phyloP scores from a whole-genome alignment of 2,113 vertebrate species.

The Anarrhichthys ocellatus region DNA sequence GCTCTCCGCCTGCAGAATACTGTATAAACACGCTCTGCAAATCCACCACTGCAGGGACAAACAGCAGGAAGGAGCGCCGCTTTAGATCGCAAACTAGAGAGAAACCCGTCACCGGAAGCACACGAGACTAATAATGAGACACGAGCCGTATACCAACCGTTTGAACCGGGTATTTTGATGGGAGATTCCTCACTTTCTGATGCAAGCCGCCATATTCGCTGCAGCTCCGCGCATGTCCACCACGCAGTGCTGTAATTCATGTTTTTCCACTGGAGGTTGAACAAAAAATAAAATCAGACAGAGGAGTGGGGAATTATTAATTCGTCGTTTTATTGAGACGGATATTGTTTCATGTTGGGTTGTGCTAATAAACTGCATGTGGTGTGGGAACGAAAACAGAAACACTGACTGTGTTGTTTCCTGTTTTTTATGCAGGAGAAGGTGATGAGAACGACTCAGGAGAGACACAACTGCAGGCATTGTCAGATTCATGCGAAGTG shows the following conservation, averaged over 20 bases:
- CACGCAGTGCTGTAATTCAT: conserved; percentile 68
- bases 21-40: conserved; percentile 55
- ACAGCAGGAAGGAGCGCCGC: background rate
- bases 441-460: background rate
- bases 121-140: conserved; percentile 34
- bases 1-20: conserved; percentile 39
- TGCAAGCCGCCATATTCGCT: conserved; percentile 84
- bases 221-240: conserved; percentile 84
- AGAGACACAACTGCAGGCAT: background rate
- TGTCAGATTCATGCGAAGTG: background rate
- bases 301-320: conserved; percentile 28
- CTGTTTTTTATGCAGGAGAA: background rate
- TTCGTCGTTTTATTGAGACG: conserved; percentile 13
- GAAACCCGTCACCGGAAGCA: conserved; percentile 1
- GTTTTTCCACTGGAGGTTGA: conserved; percentile 57
- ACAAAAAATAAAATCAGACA: background rate
- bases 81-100: conserved; percentile 6
- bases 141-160: conserved; percentile 73
- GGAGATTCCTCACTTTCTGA: conserved; percentile 78
- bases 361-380: conserved; percentile 46
- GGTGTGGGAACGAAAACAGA: conserved; percentile 51
- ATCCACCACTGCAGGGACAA: conserved; percentile 8
- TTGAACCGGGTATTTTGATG: conserved; percentile 61
- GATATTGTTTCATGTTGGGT: conserved; percentile 15
- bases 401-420: background rate